phyloP scores from a whole-genome alignment of 1,140 invertebrate species.

The Campoletis sonorensis region DNA sequence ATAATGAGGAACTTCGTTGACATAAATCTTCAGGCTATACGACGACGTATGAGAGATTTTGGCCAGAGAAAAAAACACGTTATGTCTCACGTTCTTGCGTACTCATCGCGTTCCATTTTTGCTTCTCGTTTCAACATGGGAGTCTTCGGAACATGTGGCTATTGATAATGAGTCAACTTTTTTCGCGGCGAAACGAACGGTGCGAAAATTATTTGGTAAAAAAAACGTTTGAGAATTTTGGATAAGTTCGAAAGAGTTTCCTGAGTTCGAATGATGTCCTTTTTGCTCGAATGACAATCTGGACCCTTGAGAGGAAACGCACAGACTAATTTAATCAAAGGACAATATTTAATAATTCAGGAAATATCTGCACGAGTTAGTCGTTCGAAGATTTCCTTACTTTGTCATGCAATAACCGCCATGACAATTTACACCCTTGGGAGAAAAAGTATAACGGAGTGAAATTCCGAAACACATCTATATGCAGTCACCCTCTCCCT shows the following conservation, averaged over 20 bases:
- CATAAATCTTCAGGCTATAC: too few species aligned
- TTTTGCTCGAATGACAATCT: neutral
- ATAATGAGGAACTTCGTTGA: too few species aligned
- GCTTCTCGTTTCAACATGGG: conserved; percentile 11
- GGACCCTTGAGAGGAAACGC: too few species aligned
- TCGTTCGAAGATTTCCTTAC: neutral
- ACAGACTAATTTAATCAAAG: too few species aligned
- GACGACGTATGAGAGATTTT: too few species aligned
- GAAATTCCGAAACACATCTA: conserved; percentile 41
- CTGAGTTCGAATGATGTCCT: too few species aligned
- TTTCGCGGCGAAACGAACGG: neutral
- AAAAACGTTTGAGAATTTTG: too few species aligned
- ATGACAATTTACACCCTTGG: conserved; percentile 22
- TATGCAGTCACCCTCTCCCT: neutral
- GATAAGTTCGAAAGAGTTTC: neutral
- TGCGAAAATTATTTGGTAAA: too few species aligned
- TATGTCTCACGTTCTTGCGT: too few species aligned
- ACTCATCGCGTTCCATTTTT: conserved; percentile 41
- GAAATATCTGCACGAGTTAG: neutral
- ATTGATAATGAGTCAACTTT: conserved; percentile 53
- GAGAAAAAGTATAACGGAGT: conserved; percentile 4
- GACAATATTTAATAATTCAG: conserved; percentile 19
- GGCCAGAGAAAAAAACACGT: too few species aligned
- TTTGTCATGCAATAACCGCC: neutral
- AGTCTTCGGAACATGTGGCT: conserved; percentile 45